Conservation (phyloP, 2,888 invertebrate species). For the Epirrhoe alternata region DNA sequence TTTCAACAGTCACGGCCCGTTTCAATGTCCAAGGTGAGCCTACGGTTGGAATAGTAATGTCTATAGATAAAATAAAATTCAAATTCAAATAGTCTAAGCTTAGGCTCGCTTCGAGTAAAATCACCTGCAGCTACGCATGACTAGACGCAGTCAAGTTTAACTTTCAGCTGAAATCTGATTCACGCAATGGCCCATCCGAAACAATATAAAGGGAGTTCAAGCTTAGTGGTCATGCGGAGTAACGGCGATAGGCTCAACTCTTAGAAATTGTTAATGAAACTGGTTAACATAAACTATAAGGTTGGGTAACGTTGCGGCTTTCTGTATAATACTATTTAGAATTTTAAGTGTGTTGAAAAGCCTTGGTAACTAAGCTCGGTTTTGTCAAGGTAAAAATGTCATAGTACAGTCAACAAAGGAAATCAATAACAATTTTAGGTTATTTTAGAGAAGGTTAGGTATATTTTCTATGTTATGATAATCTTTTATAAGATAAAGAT, state of each 20-base stretch:
- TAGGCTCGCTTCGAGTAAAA: neutral
- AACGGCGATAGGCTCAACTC: neutral
- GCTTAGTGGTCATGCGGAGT: neutral
- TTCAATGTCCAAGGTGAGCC: neutral
- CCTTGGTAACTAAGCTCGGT: neutral
- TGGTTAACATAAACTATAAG: conserved; percentile 1
- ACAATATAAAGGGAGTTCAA: neutral
- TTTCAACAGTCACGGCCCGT: neutral
- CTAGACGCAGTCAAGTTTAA: neutral
- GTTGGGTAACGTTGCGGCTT: neutral
- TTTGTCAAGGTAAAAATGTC: neutral
- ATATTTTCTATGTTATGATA: too few relatives aligned
- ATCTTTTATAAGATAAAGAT: too few relatives aligned
- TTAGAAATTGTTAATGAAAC: conserved; percentile 2
- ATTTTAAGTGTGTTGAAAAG: neutral
- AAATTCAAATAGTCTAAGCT: neutral
- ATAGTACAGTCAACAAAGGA: neutral
- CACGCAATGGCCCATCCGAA: neutral
- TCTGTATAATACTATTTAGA: neutral
- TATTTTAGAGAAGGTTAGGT: too few relatives aligned
- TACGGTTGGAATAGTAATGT: neutral
- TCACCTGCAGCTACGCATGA: neutral
- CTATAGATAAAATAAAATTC: neutral
- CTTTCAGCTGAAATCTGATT: neutral
- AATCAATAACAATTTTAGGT: too few relatives aligned